phyloP scores from a whole-genome alignment of 2,888 invertebrate genomes.

The Cataglyphis livida region DNA sequence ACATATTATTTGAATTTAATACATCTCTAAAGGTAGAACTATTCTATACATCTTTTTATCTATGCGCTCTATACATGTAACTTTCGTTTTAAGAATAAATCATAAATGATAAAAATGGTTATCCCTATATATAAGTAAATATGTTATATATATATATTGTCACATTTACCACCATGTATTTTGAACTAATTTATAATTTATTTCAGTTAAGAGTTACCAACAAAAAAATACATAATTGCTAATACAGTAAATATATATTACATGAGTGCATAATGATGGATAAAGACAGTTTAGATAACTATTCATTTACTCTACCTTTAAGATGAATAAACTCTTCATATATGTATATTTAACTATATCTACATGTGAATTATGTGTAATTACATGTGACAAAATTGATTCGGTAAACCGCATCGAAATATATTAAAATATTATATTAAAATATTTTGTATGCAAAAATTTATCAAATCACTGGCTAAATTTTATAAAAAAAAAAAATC shows the following conservation, averaged over 20 bases:
- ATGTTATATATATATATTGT: slow-evolving; percentile 15
- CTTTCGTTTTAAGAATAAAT: slow-evolving; percentile 10
- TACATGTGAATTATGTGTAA: slow-evolving; percentile 9
- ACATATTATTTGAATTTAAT: slow-evolving; percentile 41
- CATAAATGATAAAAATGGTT: not conserved
- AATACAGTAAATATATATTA: slow-evolving; percentile 31
- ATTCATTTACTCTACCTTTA: slow-evolving; percentile 17
- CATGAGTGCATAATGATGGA: slow-evolving; percentile 13
- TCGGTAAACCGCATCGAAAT: slow-evolving; percentile 5
- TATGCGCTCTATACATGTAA: slow-evolving; percentile 15
- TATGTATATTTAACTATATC: slow-evolving; percentile 36
- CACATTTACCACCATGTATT: slow-evolving; percentile 12
- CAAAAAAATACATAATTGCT: slow-evolving; percentile 5
- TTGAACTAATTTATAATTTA: slow-evolving; percentile 30
- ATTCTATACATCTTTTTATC: slow-evolving; percentile 19
- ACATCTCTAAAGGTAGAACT: not conserved
- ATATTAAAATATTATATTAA: slow-evolving; percentile 13
- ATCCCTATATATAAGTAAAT: slow-evolving; percentile 4
- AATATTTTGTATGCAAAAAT: not conserved
- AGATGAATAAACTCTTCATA: slow-evolving; percentile 3
- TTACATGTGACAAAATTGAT: slow-evolving; percentile 3
- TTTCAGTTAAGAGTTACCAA: slow-evolving; percentile 42
- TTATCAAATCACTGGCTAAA: slow-evolving; percentile 15
- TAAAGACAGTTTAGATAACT: slow-evolving; percentile 8
- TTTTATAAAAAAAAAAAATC: slow-evolving; percentile 18